Evolutionary conservation across 1,140 invertebrate genomes (phyloP), one percentile per base, ranked within the genome.

Genomic region (Oreohelix idahoensis): DNA sequence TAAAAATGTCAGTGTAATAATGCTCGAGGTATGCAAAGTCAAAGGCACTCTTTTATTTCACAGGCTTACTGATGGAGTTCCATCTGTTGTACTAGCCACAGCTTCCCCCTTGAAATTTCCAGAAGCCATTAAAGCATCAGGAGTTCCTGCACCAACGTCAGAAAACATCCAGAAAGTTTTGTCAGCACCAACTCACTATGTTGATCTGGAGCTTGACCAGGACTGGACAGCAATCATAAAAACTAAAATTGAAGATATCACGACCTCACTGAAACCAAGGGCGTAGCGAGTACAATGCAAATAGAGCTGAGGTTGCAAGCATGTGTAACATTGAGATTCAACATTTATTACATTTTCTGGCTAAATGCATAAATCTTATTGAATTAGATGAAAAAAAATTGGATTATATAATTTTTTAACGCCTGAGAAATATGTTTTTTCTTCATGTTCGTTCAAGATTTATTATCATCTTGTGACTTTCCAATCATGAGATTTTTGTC

Each of bases 71-170:
- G 38, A 38, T 4, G 42, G 74, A 13, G n/a, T 38, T n/a, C 84
- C 80, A 13, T 82, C 85, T 11, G 87, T 91, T 11, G 92, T 90
- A 42, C 84, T 93, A 36, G 90, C 93, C 0, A 93, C 93, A 63
- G 93, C 93, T 13, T 93, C 93, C 1, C 92, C 93, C 15, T 88
- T 87, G 23, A 94, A 94, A 84, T 94, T 94, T 84, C 86, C 89
- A 23, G 93, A 93, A 80, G 90, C 91, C 20, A 86, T 92, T 8
- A 49, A 79, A 42, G 88, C 88, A 39, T 92, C 93, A 20, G 91
- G 90, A 23, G 81, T 91, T 8, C 71, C 63, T 29, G 45, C 42
- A 20, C 45, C 76, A 11, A 71, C 51, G 11, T 76, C 66, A 13
- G 71, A 89, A 2, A 77, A 84, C 51, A 85, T 90, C 0, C 66